Conservation (phyloP, 2,113 vertebrate genomes). For the Bungarus multicinctus region DNA sequence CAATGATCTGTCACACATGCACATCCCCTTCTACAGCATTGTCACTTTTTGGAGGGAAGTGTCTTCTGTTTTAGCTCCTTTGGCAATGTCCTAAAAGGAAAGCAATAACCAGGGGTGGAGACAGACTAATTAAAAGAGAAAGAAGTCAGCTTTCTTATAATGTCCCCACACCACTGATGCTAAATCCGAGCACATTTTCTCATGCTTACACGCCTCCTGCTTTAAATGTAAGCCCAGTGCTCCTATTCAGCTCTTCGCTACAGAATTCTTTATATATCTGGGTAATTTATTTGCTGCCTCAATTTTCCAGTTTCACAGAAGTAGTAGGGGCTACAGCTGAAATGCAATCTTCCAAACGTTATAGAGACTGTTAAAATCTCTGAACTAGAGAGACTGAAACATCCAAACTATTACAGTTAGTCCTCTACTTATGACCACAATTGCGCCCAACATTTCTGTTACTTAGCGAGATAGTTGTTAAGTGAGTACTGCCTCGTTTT, state of each 20-base stretch:
- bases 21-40: not conserved
- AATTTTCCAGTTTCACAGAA: not conserved
- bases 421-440: not conserved
- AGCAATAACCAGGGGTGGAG: not conserved
- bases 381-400: not conserved
- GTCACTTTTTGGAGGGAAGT: not conserved
- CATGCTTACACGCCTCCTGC: not conserved
- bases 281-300: not conserved
- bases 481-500: not conserved
- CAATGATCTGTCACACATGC: not conserved
- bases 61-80: not conserved
- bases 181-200: not conserved
- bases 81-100: not conserved
- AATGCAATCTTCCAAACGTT: not conserved
- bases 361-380: not conserved
- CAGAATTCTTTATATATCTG: not conserved
- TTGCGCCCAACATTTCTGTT: not conserved
- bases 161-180: not conserved
- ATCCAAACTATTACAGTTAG: not conserved
- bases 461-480: not conserved
- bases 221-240: not conserved
- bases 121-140: not conserved
- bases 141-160: not conserved
- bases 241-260: not conserved
- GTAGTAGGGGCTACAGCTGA: not conserved